Evolutionary conservation across 2,888 invertebrate species (phyloP).

Genomic region (Geophilus truncorum): DNA sequence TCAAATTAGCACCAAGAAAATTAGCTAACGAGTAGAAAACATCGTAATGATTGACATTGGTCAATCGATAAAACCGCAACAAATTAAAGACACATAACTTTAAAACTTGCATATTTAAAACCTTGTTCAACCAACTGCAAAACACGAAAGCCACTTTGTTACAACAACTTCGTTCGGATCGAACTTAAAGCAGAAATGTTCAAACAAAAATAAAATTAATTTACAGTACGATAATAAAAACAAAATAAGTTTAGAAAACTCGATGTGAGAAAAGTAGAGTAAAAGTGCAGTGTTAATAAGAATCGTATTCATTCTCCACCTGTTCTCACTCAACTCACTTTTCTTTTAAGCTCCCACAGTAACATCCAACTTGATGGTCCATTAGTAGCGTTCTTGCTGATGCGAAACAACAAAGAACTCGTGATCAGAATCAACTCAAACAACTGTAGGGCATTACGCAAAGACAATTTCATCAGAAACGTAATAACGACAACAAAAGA

Average conservation of each 20-base stretch:
- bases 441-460: neutral
- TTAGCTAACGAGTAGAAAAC: neutral
- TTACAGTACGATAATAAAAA: too few relatives aligned
- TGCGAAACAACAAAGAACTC: neutral
- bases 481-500: neutral
- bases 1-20: neutral
- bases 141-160: neutral
- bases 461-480: too few relatives aligned
- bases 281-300: neutral
- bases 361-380: neutral
- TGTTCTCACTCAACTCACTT: neutral
- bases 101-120: neutral
- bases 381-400: neutral
- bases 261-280: too few relatives aligned
- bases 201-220: too few relatives aligned
- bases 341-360: neutral
- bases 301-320: neutral
- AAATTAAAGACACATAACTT: neutral
- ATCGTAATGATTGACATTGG: neutral
- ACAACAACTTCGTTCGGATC: neutral
- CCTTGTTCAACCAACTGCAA: neutral
- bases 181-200: neutral
- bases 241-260: too few relatives aligned
- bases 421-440: neutral
- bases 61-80: neutral